Evolutionary conservation across 2,797 vertebrate genomes (phyloP), one percentile per base, ranked within the genome.

Genomic region (Salmo trutta): DNA sequence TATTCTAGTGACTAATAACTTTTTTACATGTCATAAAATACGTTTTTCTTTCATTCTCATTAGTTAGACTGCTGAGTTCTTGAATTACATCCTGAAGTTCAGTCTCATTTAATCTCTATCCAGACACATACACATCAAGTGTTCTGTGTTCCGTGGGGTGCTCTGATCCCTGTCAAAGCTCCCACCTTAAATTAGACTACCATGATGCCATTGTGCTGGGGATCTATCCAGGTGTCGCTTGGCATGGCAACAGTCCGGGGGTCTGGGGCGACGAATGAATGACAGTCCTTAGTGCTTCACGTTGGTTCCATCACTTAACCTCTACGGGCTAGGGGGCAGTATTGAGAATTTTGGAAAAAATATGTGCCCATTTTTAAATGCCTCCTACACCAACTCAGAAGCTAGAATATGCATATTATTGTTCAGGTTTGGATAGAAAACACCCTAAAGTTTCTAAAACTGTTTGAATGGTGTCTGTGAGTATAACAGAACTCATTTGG

Each of bases 21-120:
- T 47, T 12, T 3, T 47, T 12, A 47, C 41, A 47, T 47, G 10
- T 12, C 10, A 12, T 78, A 71, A 85, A 82, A 83, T 83, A 77
- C 82, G 82, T 76, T 86, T 86, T 88, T 80, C 74, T 83, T 79
- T 54, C 52, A 6, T 77, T 81, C 81, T 85, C 74, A 69, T 88
- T 88, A 87, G 81, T 83, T 79, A 76, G 68, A 65, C 88, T 87
- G 85, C 87, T 87, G 75, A 85, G 83, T 82, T 81, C 19, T 51
- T 62, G 41, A 47, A 47, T 47, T 47, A 47, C 8, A 47, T 47
- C 10, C 8, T 59, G 19, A 19, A 59, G 3, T 19, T 59, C 4
- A 59, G n/a, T 59, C 5, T 59, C 19, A 59, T n/a, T 19, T 12
- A 12, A 29, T 21, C 16, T 15, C 21, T 33, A 69, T 33, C 36